Conservation (phyloP, 2,113 vertebrate species). For the Ciconia stormi region DNA sequence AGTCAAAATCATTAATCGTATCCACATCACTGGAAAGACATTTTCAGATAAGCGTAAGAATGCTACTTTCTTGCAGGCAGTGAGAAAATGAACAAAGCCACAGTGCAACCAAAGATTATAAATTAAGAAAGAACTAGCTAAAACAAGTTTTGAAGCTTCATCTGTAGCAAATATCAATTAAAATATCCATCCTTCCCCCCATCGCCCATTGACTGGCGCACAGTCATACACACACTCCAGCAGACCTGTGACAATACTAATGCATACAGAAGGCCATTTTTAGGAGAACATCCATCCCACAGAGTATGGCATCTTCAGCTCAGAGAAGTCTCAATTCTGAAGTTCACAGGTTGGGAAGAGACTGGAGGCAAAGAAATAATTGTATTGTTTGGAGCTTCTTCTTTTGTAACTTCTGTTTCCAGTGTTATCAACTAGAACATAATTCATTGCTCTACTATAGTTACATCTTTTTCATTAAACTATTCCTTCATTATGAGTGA, state of each 20-base stretch:
- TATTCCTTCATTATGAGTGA: not conserved
- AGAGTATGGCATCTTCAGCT: not conserved
- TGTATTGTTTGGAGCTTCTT: not conserved
- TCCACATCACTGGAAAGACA: not conserved
- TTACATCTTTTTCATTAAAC: not conserved
- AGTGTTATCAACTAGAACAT: not conserved
- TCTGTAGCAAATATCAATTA: not conserved
- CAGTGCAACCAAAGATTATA: not conserved
- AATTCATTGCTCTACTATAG: not conserved
- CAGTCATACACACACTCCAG: too few relatives aligned
- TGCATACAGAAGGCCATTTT: not conserved
- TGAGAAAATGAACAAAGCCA: not conserved
- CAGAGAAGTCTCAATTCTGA: not conserved
- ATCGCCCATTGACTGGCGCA: fast-evolving
- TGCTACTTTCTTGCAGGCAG: not conserved
- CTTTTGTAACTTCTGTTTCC: not conserved
- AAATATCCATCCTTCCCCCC: not conserved
- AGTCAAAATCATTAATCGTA: not conserved
- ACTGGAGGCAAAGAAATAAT: not conserved
- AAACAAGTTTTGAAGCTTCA: not conserved
- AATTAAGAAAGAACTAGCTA: not conserved
- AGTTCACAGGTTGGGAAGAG: not conserved
- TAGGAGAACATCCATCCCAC: not conserved
- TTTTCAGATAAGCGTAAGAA: not conserved
- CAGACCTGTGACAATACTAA: not conserved